These are phyloP conservation scores for Octodonta nipae DNA, from an alignment of 2,888 invertebrate genomes.

Conservation along the genomic window DNA sequence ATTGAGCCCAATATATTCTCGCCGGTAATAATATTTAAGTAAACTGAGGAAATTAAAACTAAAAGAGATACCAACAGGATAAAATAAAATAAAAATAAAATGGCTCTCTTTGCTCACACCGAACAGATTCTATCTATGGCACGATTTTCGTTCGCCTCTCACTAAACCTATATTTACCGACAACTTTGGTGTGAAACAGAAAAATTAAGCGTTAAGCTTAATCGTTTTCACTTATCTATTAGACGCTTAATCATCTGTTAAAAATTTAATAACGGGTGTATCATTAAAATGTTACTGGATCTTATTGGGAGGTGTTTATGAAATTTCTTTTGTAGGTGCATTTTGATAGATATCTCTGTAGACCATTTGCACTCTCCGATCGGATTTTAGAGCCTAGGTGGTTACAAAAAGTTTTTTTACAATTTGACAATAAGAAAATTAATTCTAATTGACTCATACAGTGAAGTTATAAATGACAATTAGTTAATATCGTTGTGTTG, in stretches of 20 bases:
- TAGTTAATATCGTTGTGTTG: too few relatives aligned
- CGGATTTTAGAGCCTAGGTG: too few relatives aligned
- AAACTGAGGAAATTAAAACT: slow-evolving; percentile 14
- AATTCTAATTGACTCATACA: too few relatives aligned
- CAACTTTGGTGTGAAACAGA: slow-evolving; percentile 24
- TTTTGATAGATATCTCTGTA: too few relatives aligned
- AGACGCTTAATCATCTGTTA: slow-evolving; percentile 15
- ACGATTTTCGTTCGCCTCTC: slow-evolving; percentile 23
- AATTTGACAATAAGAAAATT: too few relatives aligned
- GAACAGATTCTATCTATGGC: slow-evolving; percentile 23
- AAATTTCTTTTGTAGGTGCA: neutral
- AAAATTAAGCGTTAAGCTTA: slow-evolving; percentile 23
- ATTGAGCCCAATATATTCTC: neutral
- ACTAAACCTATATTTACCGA: slow-evolving; percentile 26
- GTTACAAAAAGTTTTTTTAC: too few relatives aligned
- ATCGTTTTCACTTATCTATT: slow-evolving; percentile 19
- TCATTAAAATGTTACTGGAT: slow-evolving; percentile 18
- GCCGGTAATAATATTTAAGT: slow-evolving; percentile 10
- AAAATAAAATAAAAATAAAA: slow-evolving; percentile 6
- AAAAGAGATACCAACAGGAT: slow-evolving; percentile 11
- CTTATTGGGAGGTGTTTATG: slow-evolving; percentile 17
- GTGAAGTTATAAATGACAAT: too few relatives aligned
- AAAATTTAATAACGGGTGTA: slow-evolving; percentile 18
- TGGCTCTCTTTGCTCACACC: slow-evolving; percentile 10
- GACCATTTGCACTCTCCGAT: too few relatives aligned